These are phyloP conservation scores for Galago senegalensis DNA, from an alignment of 2,797 vertebrate species.

Conservation along the genomic window DNA sequence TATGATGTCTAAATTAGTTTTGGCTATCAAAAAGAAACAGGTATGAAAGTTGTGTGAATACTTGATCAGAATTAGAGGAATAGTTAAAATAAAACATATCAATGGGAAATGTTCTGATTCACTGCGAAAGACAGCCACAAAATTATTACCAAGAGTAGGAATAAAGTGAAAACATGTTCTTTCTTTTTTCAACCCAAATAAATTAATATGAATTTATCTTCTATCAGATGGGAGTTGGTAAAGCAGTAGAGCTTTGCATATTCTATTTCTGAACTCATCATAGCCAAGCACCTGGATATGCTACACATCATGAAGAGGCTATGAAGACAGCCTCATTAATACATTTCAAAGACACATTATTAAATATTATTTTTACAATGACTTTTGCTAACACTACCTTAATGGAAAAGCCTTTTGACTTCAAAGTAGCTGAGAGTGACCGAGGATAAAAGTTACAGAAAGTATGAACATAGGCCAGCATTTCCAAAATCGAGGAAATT, in stretches of 20 bases:
- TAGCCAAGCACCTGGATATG: background rate
- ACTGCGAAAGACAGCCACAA: background rate
- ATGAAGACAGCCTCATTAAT: background rate
- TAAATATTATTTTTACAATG: slow-evolving; percentile 4
- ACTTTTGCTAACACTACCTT: background rate
- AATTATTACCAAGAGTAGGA: slow-evolving; percentile 34
- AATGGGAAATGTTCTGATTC: background rate
- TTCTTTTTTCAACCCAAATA: background rate
- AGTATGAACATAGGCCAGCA: background rate
- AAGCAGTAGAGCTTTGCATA: background rate
- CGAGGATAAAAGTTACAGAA: background rate
- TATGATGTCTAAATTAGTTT: slow-evolving; percentile 76
- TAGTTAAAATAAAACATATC: background rate
- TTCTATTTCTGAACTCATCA: background rate
- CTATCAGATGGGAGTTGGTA: background rate
- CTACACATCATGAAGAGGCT: background rate
- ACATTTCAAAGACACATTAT: slow-evolving; percentile 39
- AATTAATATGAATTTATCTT: background rate
- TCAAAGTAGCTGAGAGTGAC: background rate
- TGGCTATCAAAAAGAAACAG: slow-evolving; percentile 69
- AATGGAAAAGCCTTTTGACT: background rate
- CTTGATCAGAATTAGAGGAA: slow-evolving; percentile 17
- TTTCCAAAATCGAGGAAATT: background rate
- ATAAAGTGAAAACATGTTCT: background rate
- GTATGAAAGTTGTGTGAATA: slow-evolving; percentile 9